Base-by-base conservation (phyloP, 2,113 vertebrate species). In the Phaethornis superciliosus region DNA sequence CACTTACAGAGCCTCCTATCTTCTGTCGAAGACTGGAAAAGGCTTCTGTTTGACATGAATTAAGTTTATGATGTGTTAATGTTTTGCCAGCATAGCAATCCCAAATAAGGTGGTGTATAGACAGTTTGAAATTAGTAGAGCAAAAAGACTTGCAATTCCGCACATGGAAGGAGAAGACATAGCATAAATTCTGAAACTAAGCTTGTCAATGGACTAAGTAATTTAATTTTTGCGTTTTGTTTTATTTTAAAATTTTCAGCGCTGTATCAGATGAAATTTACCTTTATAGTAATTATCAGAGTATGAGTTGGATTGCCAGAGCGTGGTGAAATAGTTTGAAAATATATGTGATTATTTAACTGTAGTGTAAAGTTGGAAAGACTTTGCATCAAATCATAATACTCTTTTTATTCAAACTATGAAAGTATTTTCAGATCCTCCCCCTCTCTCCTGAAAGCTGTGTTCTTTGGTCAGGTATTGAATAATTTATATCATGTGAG, bases 401-500 rank as follows among this genome's bases (percentile, higher is more conserved):
- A 64, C 69, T 55, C 70, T 58, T 33, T 86, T 87, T 91, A 69
- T 95, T 92, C 65, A 90, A 94, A 95, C 91, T 93, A 74, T 67
- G 75, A n/a, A 91, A 96, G 94, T 93, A 93, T 70, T 92, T 90
- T 22, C 80, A 92, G 95, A 85, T 93, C 90, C 90, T 96, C 81
- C 86, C 86, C 88, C 81, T 95, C 80, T 88, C 92, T 96, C 82
- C 85, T 89, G 89, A 94, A 95, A 93, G 90, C 84, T 85, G 89
- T 94, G 96, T 94, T 96, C 75, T 71, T 95, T 95, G 94, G 91
- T 97, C 96, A 97, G 92, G 82, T 96, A 92, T 72, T 93, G 64
- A 95, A 90, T 96, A 92, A 91, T 92, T 95, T 95, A 88, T 97
- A 87, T 96, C 95, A 95, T 95, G 96, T 95, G 89, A 95, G 85